phyloP scores from a whole-genome alignment of 2,888 invertebrate genomes.

The Apamea sordens region DNA sequence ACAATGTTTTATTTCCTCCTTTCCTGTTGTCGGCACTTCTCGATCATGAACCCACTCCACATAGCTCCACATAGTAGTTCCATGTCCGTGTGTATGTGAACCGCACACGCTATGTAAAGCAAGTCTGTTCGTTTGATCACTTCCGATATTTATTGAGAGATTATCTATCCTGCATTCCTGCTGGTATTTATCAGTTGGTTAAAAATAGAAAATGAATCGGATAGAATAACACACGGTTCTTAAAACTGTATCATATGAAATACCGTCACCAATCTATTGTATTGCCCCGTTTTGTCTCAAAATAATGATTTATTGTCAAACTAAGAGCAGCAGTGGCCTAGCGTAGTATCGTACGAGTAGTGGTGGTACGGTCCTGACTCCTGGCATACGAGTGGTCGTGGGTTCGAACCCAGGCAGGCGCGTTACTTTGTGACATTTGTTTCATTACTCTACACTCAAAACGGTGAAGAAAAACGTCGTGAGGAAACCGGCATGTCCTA shows the following conservation, averaged over 20 bases:
- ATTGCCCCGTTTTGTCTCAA: too few relatives aligned
- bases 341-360: too few relatives aligned
- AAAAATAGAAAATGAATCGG: background rate
- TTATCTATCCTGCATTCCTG: too few relatives aligned
- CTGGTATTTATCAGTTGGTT: background rate
- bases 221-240: background rate
- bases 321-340: too few relatives aligned
- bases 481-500: too few relatives aligned
- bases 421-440: too few relatives aligned
- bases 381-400: too few relatives aligned
- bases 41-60: background rate
- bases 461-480: too few relatives aligned
- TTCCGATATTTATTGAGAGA: conserved; percentile 17
- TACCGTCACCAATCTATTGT: background rate
- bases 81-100: background rate
- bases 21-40: background rate
- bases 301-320: too few relatives aligned
- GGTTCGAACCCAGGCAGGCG: too few relatives aligned
- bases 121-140: background rate
- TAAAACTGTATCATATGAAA: background rate
- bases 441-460: too few relatives aligned
- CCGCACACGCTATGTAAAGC: background rate
- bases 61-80: background rate
- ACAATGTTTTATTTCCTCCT: background rate
- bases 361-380: too few relatives aligned